Evolutionary conservation across 2,888 invertebrate species (phyloP).

Genomic region (Bruchidius siliquastri): DNA sequence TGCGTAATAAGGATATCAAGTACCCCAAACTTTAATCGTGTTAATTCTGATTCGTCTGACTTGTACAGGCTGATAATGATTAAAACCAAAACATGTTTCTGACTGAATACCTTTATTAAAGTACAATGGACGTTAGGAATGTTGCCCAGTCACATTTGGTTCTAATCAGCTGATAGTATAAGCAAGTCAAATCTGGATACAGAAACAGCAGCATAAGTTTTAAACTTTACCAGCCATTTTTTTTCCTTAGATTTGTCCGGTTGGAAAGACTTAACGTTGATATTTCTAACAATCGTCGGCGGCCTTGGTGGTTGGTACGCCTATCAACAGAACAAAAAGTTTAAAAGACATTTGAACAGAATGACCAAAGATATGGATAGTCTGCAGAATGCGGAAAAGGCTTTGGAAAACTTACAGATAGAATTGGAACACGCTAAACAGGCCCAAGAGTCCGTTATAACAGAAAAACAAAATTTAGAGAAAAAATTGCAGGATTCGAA

Average conservation of each 20-base stretch:
- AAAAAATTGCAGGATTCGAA: conserved; percentile 74
- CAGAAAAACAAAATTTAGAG: conserved; percentile 78
- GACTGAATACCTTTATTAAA: too few species aligned
- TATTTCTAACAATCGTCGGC: conserved; percentile 77
- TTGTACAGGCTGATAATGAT: too few species aligned
- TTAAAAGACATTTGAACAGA: conserved; percentile 77
- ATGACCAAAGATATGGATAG: conserved; percentile 95
- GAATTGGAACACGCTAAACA: conserved; percentile 78
- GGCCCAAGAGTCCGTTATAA: conserved; percentile 76
- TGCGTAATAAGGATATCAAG: background rate
- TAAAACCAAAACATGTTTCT: too few species aligned
- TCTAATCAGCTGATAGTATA: too few species aligned
- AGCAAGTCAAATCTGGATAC: too few species aligned
- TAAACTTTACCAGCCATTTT: too few species aligned
- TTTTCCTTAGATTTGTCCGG: conserved; percentile 39
- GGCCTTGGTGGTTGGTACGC: conserved; percentile 89
- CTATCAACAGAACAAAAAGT: conserved; percentile 83
- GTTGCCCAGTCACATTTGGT: too few species aligned
- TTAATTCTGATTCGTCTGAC: too few species aligned
- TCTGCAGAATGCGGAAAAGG: conserved; percentile 82
- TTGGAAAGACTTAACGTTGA: conserved; percentile 86
- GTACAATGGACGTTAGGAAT: too few species aligned
- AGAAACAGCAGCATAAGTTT: too few species aligned
- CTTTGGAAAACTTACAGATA: conserved; percentile 78
- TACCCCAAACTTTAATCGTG: background rate